Conservation (phyloP, 2,113 vertebrate genomes). For the Tonatia bakeri region DNA sequence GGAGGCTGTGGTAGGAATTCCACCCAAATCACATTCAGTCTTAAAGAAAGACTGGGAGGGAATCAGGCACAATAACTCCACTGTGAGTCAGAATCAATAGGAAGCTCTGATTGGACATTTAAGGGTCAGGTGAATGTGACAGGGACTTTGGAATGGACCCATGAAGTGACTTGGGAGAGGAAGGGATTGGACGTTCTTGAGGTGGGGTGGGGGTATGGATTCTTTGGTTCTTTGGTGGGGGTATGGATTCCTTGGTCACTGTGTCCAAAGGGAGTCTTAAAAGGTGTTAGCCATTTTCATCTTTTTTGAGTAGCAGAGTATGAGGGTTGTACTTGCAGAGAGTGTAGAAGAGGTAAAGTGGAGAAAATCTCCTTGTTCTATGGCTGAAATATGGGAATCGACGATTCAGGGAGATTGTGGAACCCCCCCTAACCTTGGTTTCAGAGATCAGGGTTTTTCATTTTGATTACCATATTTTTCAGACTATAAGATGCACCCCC, state of each 20-base stretch:
- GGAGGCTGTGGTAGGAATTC: not conserved
- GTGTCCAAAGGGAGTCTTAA: not conserved
- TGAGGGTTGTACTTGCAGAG: not conserved
- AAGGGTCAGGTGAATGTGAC: not conserved
- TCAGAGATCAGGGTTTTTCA: not conserved
- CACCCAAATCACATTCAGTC: too few relatives aligned
- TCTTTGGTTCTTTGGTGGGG: not conserved
- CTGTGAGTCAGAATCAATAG: not conserved
- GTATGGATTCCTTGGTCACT: too few relatives aligned
- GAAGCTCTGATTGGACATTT: not conserved
- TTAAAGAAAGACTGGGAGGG: not conserved
- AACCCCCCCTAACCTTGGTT: not conserved
- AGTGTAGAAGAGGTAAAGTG: not conserved
- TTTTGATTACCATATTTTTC: not conserved
- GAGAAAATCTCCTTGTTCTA: not conserved
- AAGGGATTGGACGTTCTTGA: not conserved
- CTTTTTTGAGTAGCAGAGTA: not conserved
- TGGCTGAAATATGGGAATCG: not conserved
- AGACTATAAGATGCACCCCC: too few relatives aligned
- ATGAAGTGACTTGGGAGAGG: not conserved
- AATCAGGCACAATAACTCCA: not conserved
- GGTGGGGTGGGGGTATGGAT: not conserved
- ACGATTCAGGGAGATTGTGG: not conserved
- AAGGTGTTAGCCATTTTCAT: not conserved
- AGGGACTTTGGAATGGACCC: not conserved